These are phyloP conservation scores for Panopea generosa DNA, from an alignment of 2,888 invertebrate genomes.

Conservation along the genomic window DNA sequence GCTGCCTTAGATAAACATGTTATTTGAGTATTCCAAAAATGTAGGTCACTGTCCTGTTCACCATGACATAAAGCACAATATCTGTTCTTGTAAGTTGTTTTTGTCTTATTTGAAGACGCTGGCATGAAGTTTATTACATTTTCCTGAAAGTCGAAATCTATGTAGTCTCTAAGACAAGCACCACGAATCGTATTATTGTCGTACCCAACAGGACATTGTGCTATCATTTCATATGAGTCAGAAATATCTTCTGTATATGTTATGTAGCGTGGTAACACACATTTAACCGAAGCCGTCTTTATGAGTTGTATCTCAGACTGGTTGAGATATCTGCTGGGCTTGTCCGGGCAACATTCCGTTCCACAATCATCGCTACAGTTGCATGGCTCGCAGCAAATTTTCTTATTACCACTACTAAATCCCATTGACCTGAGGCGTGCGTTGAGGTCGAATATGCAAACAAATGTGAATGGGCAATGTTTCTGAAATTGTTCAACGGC, in stretches of 20 bases:
- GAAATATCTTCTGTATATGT: not conserved
- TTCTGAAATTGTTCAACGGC: no score
- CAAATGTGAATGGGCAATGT: no score
- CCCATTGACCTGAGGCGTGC: no score
- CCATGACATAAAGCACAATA: conserved; percentile 15
- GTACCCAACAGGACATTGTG: conserved; percentile 8
- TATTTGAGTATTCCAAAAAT: not conserved
- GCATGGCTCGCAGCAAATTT: conserved; percentile 7
- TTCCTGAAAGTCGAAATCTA: conserved; percentile 1
- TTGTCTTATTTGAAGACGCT: not conserved
- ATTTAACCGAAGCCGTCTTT: not conserved
- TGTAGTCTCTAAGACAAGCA: not conserved
- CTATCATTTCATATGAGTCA: conserved; percentile 4
- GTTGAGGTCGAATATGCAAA: no score
- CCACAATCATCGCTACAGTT: conserved; percentile 1
- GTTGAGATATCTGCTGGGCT: not conserved
- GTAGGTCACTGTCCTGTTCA: not conserved
- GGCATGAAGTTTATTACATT: conserved; percentile 6
- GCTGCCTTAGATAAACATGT: no score
- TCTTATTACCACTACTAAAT: no score
- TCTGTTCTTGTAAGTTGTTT: conserved; percentile 1
- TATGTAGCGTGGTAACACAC: not conserved
- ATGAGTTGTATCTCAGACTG: not conserved
- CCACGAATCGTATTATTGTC: not conserved
- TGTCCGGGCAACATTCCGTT: conserved; percentile 9